phyloP scores from a whole-genome alignment of 2,113 vertebrate species.

The Oryzias javanicus region DNA sequence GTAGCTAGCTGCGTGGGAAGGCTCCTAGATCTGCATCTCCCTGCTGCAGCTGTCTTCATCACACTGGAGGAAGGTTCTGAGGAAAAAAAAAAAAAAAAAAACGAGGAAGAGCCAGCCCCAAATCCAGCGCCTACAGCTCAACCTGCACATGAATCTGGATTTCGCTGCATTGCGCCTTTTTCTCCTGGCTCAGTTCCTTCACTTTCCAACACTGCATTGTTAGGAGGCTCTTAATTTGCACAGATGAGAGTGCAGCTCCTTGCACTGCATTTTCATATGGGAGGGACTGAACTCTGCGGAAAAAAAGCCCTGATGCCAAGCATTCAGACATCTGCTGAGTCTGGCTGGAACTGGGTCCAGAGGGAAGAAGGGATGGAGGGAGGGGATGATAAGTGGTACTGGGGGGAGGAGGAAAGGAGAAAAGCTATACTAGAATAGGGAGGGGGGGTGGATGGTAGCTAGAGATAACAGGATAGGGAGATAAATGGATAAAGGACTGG shows the following conservation, averaged over 20 bases:
- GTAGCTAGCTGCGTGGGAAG: constrained; percentile 57
- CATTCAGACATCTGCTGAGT: constrained; percentile 75
- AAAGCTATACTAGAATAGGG: constrained; percentile 10
- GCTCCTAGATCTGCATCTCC: constrained; percentile 55
- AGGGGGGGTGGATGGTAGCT: constrained; percentile 41
- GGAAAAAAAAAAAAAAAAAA: constrained; percentile 10
- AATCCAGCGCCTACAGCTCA: constrained; percentile 36
- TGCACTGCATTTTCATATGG: constrained; percentile 64
- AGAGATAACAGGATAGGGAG: constrained; percentile 72
- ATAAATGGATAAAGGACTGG: constrained; percentile 72
- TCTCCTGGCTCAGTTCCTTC: constrained; percentile 46
- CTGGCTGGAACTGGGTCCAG: constrained; percentile 56
- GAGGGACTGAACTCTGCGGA: constrained; percentile 70
- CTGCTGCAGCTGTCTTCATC: constrained; percentile 52
- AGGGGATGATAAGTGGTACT: constrained; percentile 38
- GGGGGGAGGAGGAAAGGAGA: constrained; percentile 1
- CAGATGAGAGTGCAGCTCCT: constrained; percentile 68
- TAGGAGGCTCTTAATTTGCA: constrained; percentile 62
- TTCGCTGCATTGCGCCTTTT: constrained; percentile 65
- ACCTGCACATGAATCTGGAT: constrained; percentile 44
- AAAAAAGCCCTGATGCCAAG: constrained; percentile 70
- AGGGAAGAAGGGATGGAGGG: constrained; percentile 44
- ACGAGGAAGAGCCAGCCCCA: constrained; percentile 28
- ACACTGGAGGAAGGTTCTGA: constrained; percentile 37
- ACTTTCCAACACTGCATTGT: constrained; percentile 61